Evolutionary conservation across 2,113 vertebrate genomes (phyloP), one percentile per base, ranked within the genome.

Genomic region (Parus major): DNA sequence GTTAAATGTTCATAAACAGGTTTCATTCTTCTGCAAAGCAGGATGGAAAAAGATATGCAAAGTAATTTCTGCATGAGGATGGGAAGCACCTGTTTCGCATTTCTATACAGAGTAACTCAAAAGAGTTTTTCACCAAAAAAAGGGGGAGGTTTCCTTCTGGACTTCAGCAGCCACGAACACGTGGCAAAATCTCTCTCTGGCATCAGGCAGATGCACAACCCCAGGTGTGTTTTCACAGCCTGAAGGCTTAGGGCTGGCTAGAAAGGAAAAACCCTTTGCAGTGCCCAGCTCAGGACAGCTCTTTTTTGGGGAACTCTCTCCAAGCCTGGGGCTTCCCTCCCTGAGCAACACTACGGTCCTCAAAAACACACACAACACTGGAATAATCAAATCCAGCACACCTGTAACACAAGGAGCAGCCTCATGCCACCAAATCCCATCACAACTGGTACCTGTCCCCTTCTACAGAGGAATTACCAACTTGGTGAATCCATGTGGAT

Each of bases 121-220:
- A 93, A 61, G 17, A 39, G 42, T 6, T 56, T 91, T 68, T 44
- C 44, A 55, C 10, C 1, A 22, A 18, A 52, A 94, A 68, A 16
- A n/a, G 19, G 1, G 3, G 15, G 12, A 29, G 6, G 2, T 27
- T 76, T 53, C 21, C 47, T 59, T 24, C 19, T 1, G 0, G 17
- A 33, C 15, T 68, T 7, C 53, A 55, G 16, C 15, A 12, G 21
- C 24, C n/a, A 41, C 0, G 0, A 7, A 71, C 42, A 47, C 0
- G 0, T 18, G 47, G 42, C 22, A 50, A 82, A 87, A 83, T 24
- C 53, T 14, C 15, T 39, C 33, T 65, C 21, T n/a, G 68, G 63
- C 63, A 76, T 17, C 5, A 1, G 1, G 0, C 28, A 81, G 36
- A 15, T 2, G 8, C 5, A 64, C 7, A 19, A 10, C 41, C 11